Evolutionary conservation across 1,140 invertebrate genomes (phyloP), one percentile per base, ranked within the genome.

Genomic region (Drosophila burlai): DNA sequence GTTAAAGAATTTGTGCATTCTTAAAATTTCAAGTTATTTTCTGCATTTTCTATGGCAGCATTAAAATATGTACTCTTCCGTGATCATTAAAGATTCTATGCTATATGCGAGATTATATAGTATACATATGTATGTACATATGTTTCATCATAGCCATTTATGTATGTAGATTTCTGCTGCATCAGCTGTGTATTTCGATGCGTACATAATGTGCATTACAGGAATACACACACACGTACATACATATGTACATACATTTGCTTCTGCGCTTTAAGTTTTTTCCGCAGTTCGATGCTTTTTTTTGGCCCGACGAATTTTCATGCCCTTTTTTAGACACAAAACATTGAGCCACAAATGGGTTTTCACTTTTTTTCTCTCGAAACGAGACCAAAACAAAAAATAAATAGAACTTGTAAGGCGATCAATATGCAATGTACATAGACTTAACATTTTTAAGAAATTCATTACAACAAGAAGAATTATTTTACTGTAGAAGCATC

Each of bases 291-390:
- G 34, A 60, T 72, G 36, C 54, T 69, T 42, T 24, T 24, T 66
- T 69, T 69, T 69, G 62, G 66, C 7, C 62, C 38, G 62, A 67
- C 38, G 62, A 67, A 69, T 69, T 69, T 67, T 38, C 63, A 67
- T 69, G 67, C 67, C 66, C 66, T 66, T 69, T 69, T 69, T 69
- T 68, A 69, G 67, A 46, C 66, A 66, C 66, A 66, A 31, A 52
- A 43, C 36, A 31, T 29, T 66, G 38, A 67, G 66, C 61, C 38
- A n/a, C 29, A 69, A 69, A 67, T 52, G 47, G 57, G 55, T 42
- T 71, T 74, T 60, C 55, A 61, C 57, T 24, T 54, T 61, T 72
- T 74, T 24, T 42, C 16, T 7, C 29, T 40, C 18, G 21, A 26
- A 43, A 42, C 36, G 10, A 58, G 34, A 55, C 52, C 21, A 40